Evolutionary conservation across 2,888 invertebrate genomes (phyloP), one percentile per base, ranked within the genome.

Genomic region (Stenolophus ochropezus): DNA sequence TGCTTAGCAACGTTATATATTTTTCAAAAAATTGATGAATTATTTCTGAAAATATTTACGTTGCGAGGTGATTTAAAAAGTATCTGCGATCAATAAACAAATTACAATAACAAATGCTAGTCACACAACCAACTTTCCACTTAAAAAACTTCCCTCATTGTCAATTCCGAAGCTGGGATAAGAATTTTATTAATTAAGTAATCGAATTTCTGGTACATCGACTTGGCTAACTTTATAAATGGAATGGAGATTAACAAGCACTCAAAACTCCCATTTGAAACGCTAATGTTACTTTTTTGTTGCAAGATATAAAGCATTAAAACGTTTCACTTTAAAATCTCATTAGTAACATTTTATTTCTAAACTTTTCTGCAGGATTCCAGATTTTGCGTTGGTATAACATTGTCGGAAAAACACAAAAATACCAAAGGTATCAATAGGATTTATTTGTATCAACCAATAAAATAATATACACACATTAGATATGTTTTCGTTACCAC

Each of bases 301-400:
- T 61, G 33, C 76, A 76, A 76, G 76, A 76, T 58, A 56, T 58
- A 76, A 76, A 58, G 58, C 76, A 76, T 27, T 76, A 53, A 75
- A 75, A 75, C 58, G 58, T 76, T 76, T 76, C 58, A 76, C 76
- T 76, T 76, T 76, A 76, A 76, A 76, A 76, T 76, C 76, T 76
- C 58, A 58, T 76, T 76, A 76, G 76, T 76, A 76, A 76, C 56
- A 76, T 76, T 76, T 76, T 76, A 76, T 76, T 76, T 76, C 56
- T 56, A 76, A 76, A 76, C 56, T 76, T 76, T 76, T 23, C 23
- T 58, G 11, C 33, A 8, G 73, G 27, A 69, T 69, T 33, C 20
- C 33, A 33, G 69, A 42, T 42, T 42, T 16, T 11, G 33, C 42
- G 69, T 14, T 69, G 42, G 20, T 18, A 42, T 69, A 42, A 69